Base-by-base conservation (phyloP, 2,113 vertebrate genomes). In the Aleadryas rufinucha region DNA sequence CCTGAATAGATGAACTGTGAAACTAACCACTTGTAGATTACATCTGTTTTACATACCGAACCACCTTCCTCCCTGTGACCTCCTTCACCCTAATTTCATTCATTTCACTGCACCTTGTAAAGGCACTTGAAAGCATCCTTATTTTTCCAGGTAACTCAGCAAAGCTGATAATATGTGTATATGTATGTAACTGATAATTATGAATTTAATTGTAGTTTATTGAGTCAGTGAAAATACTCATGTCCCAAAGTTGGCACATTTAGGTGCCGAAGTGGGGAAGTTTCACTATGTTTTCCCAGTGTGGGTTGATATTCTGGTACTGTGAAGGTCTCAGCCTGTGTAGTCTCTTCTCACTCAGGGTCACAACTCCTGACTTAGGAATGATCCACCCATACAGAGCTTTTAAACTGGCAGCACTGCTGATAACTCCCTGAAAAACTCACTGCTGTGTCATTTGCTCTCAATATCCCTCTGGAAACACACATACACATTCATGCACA, bases 401-500 rank as follows among this genome's bases (percentile, higher is more conserved):
- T 61, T 71, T 45, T 17, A 45, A 35, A 50, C 24, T 2, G 2
- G 47, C 41, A 78, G n/a, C 47, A 50, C 47, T 4, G 42, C 33
- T 79, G 35, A 0, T 7, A 54, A 39, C 16, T 28, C 35, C 33
- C 47, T 44, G 28, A 19, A 31, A 50, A 45, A 56, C 0, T 3
- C 47, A 24, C 31, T 26, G 13, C 12, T 24, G 39, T 24, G 24
- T 16, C 23, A 5, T 35, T 41, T 42, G 37, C 70, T 42, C 69
- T 45, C 42, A 41, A 22, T 14, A 41, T 15, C 17, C 39, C 24
- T n/a, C 28, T 61, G 33, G 37, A 57, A 84, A 45, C 37, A 37
- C 22, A 35, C 8, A 11, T 2, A 8, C 3, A 8, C 3, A 11
- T 16, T 24, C 31, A 19, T 1, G 13, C 21, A 42, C 21, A 3